Evolutionary conservation across 2,797 vertebrate species (phyloP), one percentile per base, ranked within the genome.

Genomic region (Morelia viridis): DNA sequence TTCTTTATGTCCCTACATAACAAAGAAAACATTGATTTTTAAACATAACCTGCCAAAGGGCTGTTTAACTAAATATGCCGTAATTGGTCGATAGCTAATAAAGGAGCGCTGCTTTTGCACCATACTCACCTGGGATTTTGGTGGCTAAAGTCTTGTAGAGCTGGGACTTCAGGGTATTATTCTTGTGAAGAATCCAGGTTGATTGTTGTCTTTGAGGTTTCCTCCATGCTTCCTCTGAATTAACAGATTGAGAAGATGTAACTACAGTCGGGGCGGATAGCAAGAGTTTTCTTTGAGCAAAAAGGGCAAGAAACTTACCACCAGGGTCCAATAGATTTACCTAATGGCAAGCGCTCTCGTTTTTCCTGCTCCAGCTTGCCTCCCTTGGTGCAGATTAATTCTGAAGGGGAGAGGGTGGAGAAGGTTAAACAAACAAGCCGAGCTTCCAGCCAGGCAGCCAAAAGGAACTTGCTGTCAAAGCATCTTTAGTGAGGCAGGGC

Each of bases 381-480:
- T 92, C 92, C 89, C 89, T 87, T 41, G 46, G 65, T 90, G 65
- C 89, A 90, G 58, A 90, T 92, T 90, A 92, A 90, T 87, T 80
- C 85, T 80, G 65, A 90, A 87, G n/a, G 84, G n/a, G 88, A 90
- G 84, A 76, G 89, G 88, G 88, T 15, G 56, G 92, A 65, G 89
- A 57, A 92, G 92, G 91, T 92, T 92, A 92, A 76, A 7, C 84
- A 87, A 92, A 92, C 84, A 90, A 64, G 57, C 89, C 1, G 24
- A n/a, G 84, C 65, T 90, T 62, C 57, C 64, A 92, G 85, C 84
- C 65, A 84, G 56, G 71, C 91, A 90, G 65, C 92, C 24, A 24
- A 90, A 80, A 92, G 92, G 89, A 92, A 90, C 92, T 92, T 92
- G 92, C 92, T 92, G 92, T 90, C 92, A 90, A 92, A 92, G 92